A percentile compares a stretch with the other conserved stretches of the same genome.
These are phyloP conservation scores for Xyrichtys novacula DNA, from an alignment of 2,797 vertebrate species.

Conservation along the genomic window DNA sequence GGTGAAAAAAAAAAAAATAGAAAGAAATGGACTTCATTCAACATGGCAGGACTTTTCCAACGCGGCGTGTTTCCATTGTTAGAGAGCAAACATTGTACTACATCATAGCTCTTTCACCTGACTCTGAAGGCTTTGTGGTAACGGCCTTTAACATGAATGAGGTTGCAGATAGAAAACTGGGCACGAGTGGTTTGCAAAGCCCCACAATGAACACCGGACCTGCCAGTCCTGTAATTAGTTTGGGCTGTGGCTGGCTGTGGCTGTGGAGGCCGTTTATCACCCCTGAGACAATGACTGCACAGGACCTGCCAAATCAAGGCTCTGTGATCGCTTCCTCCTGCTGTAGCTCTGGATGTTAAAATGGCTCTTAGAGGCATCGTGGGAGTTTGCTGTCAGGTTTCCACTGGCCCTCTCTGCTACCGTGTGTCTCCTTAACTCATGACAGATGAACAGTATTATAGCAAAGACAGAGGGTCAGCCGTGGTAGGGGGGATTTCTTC, in stretches of 20 bases:
- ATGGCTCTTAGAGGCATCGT: constrained; percentile 54
- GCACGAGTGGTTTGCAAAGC: constrained; percentile 41
- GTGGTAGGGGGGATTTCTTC: constrained; percentile 18
- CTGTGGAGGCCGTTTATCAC: constrained; percentile 75
- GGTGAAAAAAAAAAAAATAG: constrained; percentile 45
- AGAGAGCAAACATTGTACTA: constrained; percentile 53
- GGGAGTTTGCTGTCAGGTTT: constrained; percentile 64
- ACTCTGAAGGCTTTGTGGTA: constrained; percentile 56
- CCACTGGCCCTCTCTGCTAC: constrained; percentile 37
- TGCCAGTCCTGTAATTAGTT: constrained; percentile 79
- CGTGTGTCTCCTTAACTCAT: constrained; percentile 56
- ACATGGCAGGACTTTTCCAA: constrained; percentile 41
- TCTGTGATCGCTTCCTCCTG: constrained; percentile 60
- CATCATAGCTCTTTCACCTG: constrained; percentile 64
- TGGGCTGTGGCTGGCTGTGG: constrained; percentile 68
- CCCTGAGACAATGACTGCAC: constrained; percentile 73
- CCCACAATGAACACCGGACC: constrained; percentile 63
- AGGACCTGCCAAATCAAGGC: constrained; percentile 71
- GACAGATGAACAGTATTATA: constrained; percentile 66
- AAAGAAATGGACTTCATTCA: constrained; percentile 26
- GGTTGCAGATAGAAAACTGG: constrained; percentile 56
- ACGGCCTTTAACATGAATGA: constrained; percentile 65
- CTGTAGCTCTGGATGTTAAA: constrained; percentile 57
- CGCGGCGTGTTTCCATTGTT: constrained; percentile 42
- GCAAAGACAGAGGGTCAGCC: constrained; percentile 49